Percentiles rank a stretch among this genome's conserved stretches.
Evolutionary conservation across 1,140 invertebrate species (phyloP).

Genomic region (Thaumatotibia leucotreta): DNA sequence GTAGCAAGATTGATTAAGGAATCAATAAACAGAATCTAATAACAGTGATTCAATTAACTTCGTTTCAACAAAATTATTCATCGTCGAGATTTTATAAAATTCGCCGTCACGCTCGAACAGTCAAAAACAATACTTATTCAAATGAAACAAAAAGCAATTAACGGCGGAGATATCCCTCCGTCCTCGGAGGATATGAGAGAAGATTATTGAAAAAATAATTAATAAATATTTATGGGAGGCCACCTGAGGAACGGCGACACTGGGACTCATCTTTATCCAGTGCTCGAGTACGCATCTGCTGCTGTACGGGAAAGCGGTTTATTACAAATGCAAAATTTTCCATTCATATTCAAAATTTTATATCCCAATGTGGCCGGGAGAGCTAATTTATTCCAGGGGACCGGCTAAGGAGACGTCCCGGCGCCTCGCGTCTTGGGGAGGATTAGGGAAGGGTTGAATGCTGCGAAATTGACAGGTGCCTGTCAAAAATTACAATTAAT

Average conservation of each 20-base stretch:
- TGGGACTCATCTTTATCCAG: conserved; percentile 64
- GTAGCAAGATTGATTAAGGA: conserved; percentile 5
- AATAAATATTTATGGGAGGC: conserved; percentile 75
- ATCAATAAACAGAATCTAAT: conserved; percentile 26
- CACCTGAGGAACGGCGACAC: conserved; percentile 66
- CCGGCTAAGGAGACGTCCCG: conserved; percentile 60
- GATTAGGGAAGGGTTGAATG: conserved; percentile 71
- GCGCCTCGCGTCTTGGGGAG: conserved; percentile 63
- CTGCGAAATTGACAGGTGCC: conserved; percentile 74
- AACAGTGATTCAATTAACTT: conserved; percentile 52
- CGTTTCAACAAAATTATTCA: conserved; percentile 64
- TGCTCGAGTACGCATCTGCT: conserved; percentile 65
- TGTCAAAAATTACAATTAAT: conserved; percentile 76
- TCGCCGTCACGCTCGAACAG: conserved; percentile 59
- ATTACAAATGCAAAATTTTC: conserved; percentile 90
- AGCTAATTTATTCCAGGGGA: conserved; percentile 81
- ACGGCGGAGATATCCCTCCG: conserved; percentile 70
- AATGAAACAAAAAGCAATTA: conserved; percentile 77
- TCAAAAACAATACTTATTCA: conserved; percentile 76
- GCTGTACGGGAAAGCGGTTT: conserved; percentile 73
- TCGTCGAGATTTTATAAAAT: conserved; percentile 63
- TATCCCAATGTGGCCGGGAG: conserved; percentile 81
- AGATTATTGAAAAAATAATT: conserved; percentile 77
- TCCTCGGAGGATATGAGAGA: conserved; percentile 64
- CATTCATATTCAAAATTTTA: conserved; percentile 94